Conservation (phyloP, 1,140 invertebrate species). For the Drosophila nikananu region DNA sequence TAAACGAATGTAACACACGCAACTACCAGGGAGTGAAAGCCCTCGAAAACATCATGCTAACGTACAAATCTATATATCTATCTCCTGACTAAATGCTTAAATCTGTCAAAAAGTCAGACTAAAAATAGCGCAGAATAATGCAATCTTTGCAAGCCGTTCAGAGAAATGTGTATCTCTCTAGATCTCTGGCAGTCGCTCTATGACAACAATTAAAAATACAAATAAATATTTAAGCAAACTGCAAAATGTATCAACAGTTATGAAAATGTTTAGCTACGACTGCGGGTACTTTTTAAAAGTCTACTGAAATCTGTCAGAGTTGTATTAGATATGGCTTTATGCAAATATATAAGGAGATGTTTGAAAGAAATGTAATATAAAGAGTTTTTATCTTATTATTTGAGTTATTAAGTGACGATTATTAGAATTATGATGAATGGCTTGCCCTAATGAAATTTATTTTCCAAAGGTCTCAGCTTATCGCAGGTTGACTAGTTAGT, state of each 20-base stretch:
- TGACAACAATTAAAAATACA: slow-evolving; percentile 6
- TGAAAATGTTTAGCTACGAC: slow-evolving; percentile 11
- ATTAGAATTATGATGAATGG: too few relatives aligned
- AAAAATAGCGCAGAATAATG: slow-evolving; percentile 31
- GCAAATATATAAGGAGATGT: slow-evolving; percentile 29
- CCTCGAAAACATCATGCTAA: slow-evolving; percentile 12
- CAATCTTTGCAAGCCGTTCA: slow-evolving; percentile 17
- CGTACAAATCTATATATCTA: slow-evolving; percentile 22
- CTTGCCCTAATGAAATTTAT: neutral
- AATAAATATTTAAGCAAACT: slow-evolving; percentile 13
- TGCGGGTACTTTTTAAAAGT: slow-evolving; percentile 12
- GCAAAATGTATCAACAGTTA: neutral
- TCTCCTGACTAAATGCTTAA: slow-evolving; percentile 22
- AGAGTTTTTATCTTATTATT: neutral
- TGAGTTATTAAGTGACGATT: neutral
- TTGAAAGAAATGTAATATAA: slow-evolving; percentile 2
- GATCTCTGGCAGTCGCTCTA: slow-evolving; percentile 17
- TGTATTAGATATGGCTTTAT: slow-evolving; percentile 31
- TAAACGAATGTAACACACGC: slow-evolving; percentile 58
- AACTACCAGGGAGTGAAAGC: slow-evolving; percentile 18
- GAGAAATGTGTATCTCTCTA: slow-evolving; percentile 21
- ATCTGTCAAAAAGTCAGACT: slow-evolving; percentile 17
- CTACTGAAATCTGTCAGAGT: slow-evolving; percentile 14
- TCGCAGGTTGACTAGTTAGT: too few relatives aligned
- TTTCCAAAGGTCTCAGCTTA: neutral